Base-by-base conservation (phyloP, 2,113 vertebrate species). In the Archilochus colubris region DNA sequence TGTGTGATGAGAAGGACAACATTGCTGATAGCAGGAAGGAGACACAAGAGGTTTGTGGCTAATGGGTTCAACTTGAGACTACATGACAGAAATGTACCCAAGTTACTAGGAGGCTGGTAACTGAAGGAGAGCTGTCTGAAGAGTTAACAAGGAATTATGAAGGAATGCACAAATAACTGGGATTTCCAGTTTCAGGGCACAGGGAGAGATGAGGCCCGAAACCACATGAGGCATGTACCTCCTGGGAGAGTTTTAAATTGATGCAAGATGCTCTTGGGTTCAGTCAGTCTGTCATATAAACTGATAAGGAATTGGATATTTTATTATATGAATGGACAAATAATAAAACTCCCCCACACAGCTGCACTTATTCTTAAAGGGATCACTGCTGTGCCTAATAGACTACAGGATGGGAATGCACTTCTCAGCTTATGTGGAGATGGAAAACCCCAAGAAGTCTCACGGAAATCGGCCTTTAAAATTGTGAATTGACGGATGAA, bases 401-500 rank as follows among this genome's bases (percentile, higher is more conserved):
- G 10, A 20, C 7, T 63, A 27, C 11, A 7, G 58, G 51, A 24
- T 3, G 12, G 67, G 46, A 91, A 20, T 4, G 5, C 31, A 59
- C 21, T 31, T 43, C 46, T 31, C 50, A 73, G 14, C 3, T 1
- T 22, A 18, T 7, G 17, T 21, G 40, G 75, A 59, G 18, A 25
- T 40, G 68, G 59, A 78, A 82, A 86, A 24, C 59, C 40, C 75
- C 75, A 6, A 63, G 38, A 43, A 70, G 19, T 25, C 53, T 74
- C 70, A 25, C 1, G 5, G 31, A 66, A 74, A 7, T 16, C 18
- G 66, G 62, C 48, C 54, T 81, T 76, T 63, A 73, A 51, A 88
- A 38, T 14, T 0, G 0, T 44, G 38, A 61, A 57, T 58, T 9
- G 44, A 40, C 12, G 33, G 61, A 36, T 0, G 5, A 8, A 54